Conservation (phyloP, 2,113 vertebrate genomes). For the Corythoichthys intestinalis region DNA sequence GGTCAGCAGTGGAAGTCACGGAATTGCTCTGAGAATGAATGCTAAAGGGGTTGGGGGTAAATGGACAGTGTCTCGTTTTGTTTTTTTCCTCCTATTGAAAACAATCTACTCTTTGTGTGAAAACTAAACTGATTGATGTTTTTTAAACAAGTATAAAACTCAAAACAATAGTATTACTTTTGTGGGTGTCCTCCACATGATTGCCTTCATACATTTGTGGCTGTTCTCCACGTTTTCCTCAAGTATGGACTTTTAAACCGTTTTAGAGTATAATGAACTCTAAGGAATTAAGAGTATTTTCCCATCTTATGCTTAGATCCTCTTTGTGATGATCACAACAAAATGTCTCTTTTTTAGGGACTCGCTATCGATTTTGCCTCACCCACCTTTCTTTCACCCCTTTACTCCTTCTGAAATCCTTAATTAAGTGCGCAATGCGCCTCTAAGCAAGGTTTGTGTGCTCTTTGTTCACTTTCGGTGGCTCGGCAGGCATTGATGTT, state of each 20-base stretch:
- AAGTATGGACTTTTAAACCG: conserved; percentile 16
- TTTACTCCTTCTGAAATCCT: conserved; percentile 62
- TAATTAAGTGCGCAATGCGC: conserved; percentile 65
- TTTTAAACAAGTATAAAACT: conserved; percentile 49
- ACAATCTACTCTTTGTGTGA: conserved; percentile 57
- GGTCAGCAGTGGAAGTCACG: conserved; percentile 63
- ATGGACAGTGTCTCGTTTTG: conserved; percentile 30
- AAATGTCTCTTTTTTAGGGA: background rate
- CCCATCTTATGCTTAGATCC: background rate
- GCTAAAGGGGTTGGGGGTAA: conserved; percentile 28
- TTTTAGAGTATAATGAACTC: conserved; percentile 19
- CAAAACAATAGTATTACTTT: background rate
- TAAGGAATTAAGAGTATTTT: background rate
- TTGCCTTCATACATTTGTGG: background rate
- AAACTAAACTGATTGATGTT: conserved; percentile 61
- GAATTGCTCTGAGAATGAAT: conserved; percentile 43
- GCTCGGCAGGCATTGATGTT: conserved; percentile 66
- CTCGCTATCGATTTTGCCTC: conserved; percentile 15
- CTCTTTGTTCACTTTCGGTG: conserved; percentile 63
- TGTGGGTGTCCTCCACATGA: background rate
- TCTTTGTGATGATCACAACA: background rate
- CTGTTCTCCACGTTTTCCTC: conserved; percentile 3
- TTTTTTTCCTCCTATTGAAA: conserved; percentile 24
- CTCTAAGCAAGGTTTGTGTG: conserved; percentile 67
- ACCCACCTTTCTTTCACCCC: conserved; percentile 35